Conservation (phyloP, 2,113 vertebrate species). For the Camelus bactrianus region DNA sequence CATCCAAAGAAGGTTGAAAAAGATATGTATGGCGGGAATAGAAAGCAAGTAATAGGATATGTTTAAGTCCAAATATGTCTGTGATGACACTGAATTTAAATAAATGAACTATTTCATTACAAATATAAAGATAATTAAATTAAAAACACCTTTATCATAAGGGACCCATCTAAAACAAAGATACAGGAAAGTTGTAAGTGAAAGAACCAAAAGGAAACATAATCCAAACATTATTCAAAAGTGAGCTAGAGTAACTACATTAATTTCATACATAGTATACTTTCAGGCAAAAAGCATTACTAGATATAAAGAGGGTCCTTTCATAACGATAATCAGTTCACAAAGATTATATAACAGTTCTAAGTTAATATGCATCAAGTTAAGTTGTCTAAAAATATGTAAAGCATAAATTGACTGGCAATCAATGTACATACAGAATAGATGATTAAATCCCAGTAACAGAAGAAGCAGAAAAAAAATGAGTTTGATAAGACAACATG, state of each 20-base stretch:
- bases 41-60: background rate
- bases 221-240: background rate
- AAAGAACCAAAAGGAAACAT: background rate
- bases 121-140: background rate
- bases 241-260: background rate
- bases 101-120: background rate
- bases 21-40: background rate
- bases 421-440: background rate
- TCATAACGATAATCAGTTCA: no score
- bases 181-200: background rate
- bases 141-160: background rate
- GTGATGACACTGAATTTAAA: background rate
- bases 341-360: background rate
- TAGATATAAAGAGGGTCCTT: no score
- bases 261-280: background rate
- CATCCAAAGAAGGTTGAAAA: background rate
- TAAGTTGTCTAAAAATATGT: background rate
- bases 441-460: background rate
- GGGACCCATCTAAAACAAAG: background rate
- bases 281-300: background rate
- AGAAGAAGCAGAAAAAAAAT: background rate
- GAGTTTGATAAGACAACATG: background rate
- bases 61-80: background rate
- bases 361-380: background rate
- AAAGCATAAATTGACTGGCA: background rate